A percentile compares a stretch with the other conserved stretches of the same genome.
These are phyloP conservation scores for Drosophila pseudoananassae DNA, from an alignment of 1,140 invertebrate species.

Conservation along the genomic window DNA sequence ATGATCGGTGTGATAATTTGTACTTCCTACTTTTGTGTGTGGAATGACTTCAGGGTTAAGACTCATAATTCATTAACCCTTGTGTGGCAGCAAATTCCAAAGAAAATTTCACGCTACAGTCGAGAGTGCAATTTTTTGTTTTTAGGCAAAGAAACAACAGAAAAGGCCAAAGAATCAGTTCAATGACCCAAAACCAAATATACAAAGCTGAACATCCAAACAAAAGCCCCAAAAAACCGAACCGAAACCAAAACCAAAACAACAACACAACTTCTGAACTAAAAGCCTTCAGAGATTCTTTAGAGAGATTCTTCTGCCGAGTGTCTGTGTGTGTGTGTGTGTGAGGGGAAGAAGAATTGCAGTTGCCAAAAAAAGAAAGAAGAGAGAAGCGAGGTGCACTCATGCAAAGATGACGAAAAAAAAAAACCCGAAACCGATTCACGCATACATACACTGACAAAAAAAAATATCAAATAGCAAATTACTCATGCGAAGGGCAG, in stretches of 20 bases:
- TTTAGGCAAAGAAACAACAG: slow-evolving; percentile 66
- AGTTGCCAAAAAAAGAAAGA: slow-evolving; percentile 64
- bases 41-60: neutral
- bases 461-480: slow-evolving; percentile 77
- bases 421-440: slow-evolving; percentile 37
- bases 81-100: slow-evolving; percentile 50
- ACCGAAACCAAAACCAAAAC: slow-evolving; percentile 54
- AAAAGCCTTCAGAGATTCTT: slow-evolving; percentile 58
- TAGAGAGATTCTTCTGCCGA: slow-evolving; percentile 3
- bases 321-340: slow-evolving; percentile 8
- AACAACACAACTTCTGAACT: slow-evolving; percentile 37
- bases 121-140: slow-evolving; percentile 73
- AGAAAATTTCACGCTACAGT: slow-evolving; percentile 60
- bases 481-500: slow-evolving; percentile 69
- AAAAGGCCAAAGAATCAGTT: slow-evolving; percentile 53
- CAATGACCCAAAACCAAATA: slow-evolving; percentile 66
- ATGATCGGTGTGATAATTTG: neutral
- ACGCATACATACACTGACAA: slow-evolving; percentile 33
- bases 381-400: slow-evolving; percentile 4
- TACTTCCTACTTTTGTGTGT: neutral
- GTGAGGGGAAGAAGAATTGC: slow-evolving; percentile 26
- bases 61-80: neutral
- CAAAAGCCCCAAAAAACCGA: slow-evolving; percentile 55
- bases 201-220: slow-evolving; percentile 52
- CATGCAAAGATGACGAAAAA: slow-evolving; percentile 40